A percentile compares a stretch with the other conserved stretches of the same genome.
These are phyloP conservation scores for Prietella phreatophila DNA, from an alignment of 2,113 vertebrate genomes.

Conservation along the genomic window DNA sequence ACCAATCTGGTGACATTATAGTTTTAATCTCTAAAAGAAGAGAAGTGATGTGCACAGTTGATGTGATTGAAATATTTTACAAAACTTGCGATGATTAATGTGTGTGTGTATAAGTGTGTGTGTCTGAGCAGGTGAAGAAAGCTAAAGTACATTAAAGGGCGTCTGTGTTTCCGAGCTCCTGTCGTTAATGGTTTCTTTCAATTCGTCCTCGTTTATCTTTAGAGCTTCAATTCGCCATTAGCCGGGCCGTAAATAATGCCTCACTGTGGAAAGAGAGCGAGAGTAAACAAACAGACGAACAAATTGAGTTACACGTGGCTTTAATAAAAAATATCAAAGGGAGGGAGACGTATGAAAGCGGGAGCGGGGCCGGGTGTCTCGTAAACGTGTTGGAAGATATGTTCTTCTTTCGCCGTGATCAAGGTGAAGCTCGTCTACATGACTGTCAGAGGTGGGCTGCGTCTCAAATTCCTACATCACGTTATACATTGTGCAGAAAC, in stretches of 20 bases:
- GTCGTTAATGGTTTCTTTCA: conserved; percentile 42
- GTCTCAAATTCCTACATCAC: neutral
- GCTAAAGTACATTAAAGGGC: conserved; percentile 23
- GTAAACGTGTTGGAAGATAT: conserved; percentile 74
- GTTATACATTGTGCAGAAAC: neutral
- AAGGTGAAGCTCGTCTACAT: conserved; percentile 62
- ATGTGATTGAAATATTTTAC: conserved; percentile 4
- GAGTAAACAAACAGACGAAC: conserved; percentile 63
- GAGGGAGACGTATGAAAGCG: conserved; percentile 47
- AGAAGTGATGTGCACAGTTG: neutral
- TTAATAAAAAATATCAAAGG: conserved; percentile 74
- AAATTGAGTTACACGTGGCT: conserved; percentile 72
- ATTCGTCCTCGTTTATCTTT: conserved; percentile 50
- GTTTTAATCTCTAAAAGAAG: neutral
- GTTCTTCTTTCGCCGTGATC: conserved; percentile 66
- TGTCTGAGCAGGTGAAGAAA: neutral
- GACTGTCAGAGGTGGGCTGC: conserved; percentile 48
- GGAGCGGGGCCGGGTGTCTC: conserved; percentile 67
- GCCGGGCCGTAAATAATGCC: conserved; percentile 68
- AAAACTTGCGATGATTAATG: neutral
- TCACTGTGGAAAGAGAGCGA: conserved; percentile 56
- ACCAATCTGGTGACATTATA: neutral
- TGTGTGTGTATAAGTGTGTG: neutral
- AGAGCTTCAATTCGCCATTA: conserved; percentile 57
- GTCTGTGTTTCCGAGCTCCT: conserved; percentile 20